Conservation (phyloP, 2,797 vertebrate species). For the Enteromius paludinosus region DNA sequence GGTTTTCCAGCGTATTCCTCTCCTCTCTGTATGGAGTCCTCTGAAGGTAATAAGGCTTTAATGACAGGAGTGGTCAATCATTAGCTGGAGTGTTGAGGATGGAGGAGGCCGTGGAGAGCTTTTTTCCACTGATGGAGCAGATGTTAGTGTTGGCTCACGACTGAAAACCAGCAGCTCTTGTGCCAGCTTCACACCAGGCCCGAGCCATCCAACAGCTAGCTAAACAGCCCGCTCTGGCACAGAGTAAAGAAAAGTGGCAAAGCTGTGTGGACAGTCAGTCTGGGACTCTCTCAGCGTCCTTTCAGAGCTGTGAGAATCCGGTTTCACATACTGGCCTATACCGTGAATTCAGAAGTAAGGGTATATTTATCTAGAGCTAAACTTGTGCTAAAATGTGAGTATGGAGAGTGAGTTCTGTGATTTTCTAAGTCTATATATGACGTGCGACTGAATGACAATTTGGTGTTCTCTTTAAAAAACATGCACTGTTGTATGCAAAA, state of each 20-base stretch:
- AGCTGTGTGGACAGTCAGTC: slow-evolving; percentile 39
- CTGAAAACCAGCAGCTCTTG: slow-evolving; percentile 56
- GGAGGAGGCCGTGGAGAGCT: slow-evolving; percentile 63
- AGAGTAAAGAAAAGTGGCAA: slow-evolving; percentile 33
- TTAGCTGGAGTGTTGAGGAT: slow-evolving; percentile 72
- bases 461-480: neutral
- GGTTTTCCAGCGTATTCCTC: slow-evolving; percentile 46
- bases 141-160: slow-evolving; percentile 77
- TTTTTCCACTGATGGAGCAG: slow-evolving; percentile 72
- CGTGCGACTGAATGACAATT: neutral
- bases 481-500: neutral
- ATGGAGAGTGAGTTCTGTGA: neutral
- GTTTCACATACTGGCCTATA: neutral
- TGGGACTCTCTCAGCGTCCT: slow-evolving; percentile 9
- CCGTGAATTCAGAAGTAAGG: neutral
- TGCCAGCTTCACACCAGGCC: slow-evolving; percentile 72
- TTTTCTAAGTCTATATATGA: neutral
- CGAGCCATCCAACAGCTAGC: slow-evolving; percentile 76
- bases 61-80: slow-evolving; percentile 74
- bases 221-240: slow-evolving; percentile 72
- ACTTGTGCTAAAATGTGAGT: neutral
- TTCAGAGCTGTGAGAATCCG: slow-evolving; percentile 12
- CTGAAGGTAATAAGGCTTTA: slow-evolving; percentile 67
- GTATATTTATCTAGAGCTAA: neutral
- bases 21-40: slow-evolving; percentile 60